phyloP scores from a whole-genome alignment of 92 coral and sea anemone species.

The Chrysogorgia sp. region DNA sequence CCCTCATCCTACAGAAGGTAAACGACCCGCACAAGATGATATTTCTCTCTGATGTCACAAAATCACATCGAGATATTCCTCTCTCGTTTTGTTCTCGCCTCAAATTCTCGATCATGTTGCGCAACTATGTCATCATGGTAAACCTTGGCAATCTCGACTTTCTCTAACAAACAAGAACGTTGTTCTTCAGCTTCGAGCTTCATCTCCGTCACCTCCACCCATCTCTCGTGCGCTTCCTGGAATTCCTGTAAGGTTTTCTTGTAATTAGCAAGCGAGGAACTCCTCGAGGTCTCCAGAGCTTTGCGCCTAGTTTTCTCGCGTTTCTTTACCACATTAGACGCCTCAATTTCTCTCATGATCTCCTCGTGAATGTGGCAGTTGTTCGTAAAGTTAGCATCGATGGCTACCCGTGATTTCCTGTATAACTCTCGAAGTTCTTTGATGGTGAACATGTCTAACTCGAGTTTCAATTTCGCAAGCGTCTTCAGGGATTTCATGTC shows the following conservation, averaged over 20 bases:
- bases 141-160: constrained; percentile 39
- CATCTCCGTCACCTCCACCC: constrained; percentile 61
- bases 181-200: constrained; percentile 69
- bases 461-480: constrained; percentile 61
- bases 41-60: background rate
- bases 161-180: constrained; percentile 60
- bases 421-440: constrained; percentile 68
- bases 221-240: constrained; percentile 57
- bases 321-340: constrained; percentile 48
- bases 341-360: constrained; percentile 65
- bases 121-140: constrained; percentile 6
- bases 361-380: constrained; percentile 72
- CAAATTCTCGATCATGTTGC: constrained; percentile 45
- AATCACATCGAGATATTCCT: constrained; percentile 69
- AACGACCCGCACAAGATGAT: background rate
- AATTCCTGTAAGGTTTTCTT: constrained; percentile 59
- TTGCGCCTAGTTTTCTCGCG: constrained; percentile 56
- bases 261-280: constrained; percentile 20
- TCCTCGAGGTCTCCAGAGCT: constrained; percentile 29
- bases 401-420: constrained; percentile 78
- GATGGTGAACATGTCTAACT: constrained; percentile 68
- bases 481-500: constrained; percentile 62
- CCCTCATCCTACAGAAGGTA: background rate
- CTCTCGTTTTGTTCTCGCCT: constrained; percentile 51
- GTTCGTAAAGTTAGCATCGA: constrained; percentile 78